Percentiles rank a stretch among this genome's conserved stretches.
phyloP scores from a whole-genome alignment of 2,797 vertebrate species.

The Tokudaia tokunoshimensis region DNA sequence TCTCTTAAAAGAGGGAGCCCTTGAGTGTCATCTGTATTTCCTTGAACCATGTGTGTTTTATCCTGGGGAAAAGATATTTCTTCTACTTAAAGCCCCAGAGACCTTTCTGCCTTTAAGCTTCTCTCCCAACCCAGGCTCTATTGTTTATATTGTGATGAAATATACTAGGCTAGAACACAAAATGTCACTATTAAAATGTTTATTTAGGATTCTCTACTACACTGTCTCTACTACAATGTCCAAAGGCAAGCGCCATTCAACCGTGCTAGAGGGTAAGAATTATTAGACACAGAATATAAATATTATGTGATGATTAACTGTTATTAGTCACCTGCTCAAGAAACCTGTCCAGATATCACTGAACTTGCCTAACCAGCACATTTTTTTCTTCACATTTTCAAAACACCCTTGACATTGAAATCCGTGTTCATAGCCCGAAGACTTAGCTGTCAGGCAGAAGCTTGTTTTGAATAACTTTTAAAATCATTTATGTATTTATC shows the following conservation, averaged over 20 bases:
- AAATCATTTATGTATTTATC: not conserved
- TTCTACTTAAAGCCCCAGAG: not conserved
- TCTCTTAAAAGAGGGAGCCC: not conserved
- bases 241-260: not conserved
- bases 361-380: constrained; percentile 1
- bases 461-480: constrained; percentile 3
- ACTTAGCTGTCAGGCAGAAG: constrained; percentile 45
- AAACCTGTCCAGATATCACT: constrained; percentile 46
- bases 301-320: not conserved
- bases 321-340: constrained; percentile 24
- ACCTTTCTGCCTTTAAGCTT: not conserved
- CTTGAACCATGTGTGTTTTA: not conserved
- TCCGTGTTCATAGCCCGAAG: not conserved
- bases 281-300: not conserved
- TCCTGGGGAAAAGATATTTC: not conserved
- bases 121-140: not conserved
- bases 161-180: not conserved
- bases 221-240: not conserved
- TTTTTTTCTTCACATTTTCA: constrained; percentile 28
- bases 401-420: constrained; percentile 21
- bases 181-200: not conserved
- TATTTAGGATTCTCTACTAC: not conserved
- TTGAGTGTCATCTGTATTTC: not conserved
- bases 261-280: not conserved
- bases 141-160: not conserved